Conservation (phyloP, 1,140 invertebrate genomes). For the Euura saliciscinereae region DNA sequence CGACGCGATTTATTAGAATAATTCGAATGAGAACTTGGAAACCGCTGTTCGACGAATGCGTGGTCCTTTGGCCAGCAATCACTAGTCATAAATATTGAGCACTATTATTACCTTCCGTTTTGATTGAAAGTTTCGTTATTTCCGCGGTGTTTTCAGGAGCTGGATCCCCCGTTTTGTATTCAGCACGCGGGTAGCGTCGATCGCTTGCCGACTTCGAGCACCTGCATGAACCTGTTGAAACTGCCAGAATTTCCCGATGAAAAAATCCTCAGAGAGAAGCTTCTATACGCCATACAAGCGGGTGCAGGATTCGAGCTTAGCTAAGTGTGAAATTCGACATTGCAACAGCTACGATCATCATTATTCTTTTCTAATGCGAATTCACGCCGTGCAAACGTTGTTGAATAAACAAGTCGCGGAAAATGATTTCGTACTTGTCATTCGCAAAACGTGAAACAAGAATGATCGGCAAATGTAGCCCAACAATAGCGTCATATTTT, state of each 20-base stretch:
- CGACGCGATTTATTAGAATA: background rate
- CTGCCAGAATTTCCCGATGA: slow-evolving; percentile 88
- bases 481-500: no score
- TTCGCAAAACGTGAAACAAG: no score
- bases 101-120: slow-evolving; percentile 10
- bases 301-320: slow-evolving; percentile 96
- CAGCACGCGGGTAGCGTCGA: slow-evolving; percentile 87
- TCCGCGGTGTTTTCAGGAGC: slow-evolving; percentile 68
- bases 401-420: background rate
- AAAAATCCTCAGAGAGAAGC: slow-evolving; percentile 78
- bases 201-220: slow-evolving; percentile 92
- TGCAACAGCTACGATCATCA: background rate
- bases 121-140: slow-evolving; percentile 23
- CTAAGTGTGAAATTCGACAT: slow-evolving; percentile 56
- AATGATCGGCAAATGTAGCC: no score
- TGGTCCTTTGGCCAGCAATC: slow-evolving; percentile 10
- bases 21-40: no score
- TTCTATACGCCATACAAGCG: slow-evolving; percentile 93
- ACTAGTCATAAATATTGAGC: slow-evolving; percentile 13
- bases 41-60: background rate
- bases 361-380: background rate
- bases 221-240: slow-evolving; percentile 97
- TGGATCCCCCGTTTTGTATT: slow-evolving; percentile 94
- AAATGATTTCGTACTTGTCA: background rate
- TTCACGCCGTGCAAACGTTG: background rate